A percentile compares a stretch with the other conserved stretches of the same genome.
These are phyloP conservation scores for Elachura formosa DNA, from an alignment of 2,113 vertebrate species.

Conservation along the genomic window DNA sequence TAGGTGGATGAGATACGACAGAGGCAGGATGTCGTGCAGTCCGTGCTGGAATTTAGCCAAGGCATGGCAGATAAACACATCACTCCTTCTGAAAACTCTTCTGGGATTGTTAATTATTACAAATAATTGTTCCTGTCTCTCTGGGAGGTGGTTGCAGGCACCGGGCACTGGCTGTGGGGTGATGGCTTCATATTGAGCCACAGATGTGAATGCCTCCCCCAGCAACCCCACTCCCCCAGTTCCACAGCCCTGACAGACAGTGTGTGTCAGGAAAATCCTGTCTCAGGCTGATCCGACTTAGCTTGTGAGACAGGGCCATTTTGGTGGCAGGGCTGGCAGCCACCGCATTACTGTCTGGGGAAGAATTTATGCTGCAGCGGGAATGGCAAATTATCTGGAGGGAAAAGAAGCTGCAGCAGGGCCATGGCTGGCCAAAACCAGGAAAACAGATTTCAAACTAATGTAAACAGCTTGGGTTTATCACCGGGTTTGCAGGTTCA, in stretches of 20 bases:
- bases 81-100: not conserved
- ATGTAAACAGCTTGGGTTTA: slow-evolving; percentile 65
- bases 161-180: not conserved
- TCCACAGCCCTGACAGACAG: slow-evolving; percentile 34
- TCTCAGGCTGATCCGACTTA: slow-evolving; percentile 64
- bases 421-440: slow-evolving; percentile 31
- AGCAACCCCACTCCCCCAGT: not conserved
- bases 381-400: slow-evolving; percentile 54
- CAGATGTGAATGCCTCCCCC: not conserved
- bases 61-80: slow-evolving; percentile 15
- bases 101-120: slow-evolving; percentile 26
- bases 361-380: slow-evolving; percentile 35
- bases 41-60: slow-evolving; percentile 25
- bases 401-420: slow-evolving; percentile 50
- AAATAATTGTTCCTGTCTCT: not conserved
- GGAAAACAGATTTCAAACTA: slow-evolving; percentile 64
- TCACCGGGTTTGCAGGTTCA: slow-evolving; percentile 51
- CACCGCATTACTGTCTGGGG: slow-evolving; percentile 57
- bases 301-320: slow-evolving; percentile 46
- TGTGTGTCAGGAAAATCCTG: slow-evolving; percentile 56
- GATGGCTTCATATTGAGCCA: not conserved
- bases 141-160: not conserved
- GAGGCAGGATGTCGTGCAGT: not conserved
- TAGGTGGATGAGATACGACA: not conserved
- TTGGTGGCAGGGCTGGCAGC: slow-evolving; percentile 58